These are phyloP conservation scores for Mugil cephalus DNA, from an alignment of 2,113 vertebrate species.

Conservation along the genomic window DNA sequence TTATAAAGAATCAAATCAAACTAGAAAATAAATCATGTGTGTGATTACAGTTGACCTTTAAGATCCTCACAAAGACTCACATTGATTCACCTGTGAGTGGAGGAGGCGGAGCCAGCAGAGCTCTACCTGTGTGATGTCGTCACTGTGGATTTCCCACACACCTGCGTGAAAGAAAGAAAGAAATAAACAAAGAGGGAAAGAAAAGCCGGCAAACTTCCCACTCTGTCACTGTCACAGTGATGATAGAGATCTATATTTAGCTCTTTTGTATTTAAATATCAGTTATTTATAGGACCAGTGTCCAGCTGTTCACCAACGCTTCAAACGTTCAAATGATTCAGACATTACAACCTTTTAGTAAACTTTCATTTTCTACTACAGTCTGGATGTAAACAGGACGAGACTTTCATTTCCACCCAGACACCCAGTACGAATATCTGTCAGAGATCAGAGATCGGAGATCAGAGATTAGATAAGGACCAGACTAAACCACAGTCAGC, in stretches of 20 bases:
- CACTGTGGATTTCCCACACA: slow-evolving; percentile 52
- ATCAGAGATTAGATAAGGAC: background rate
- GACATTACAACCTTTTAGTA: too few species aligned
- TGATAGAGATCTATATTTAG: slow-evolving; percentile 37
- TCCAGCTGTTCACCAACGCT: background rate
- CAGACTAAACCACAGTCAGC: background rate
- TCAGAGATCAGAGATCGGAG: background rate
- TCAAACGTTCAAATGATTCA: too few species aligned
- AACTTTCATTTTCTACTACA: background rate
- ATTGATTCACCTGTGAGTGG: too few species aligned
- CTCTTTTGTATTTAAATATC: slow-evolving; percentile 10
- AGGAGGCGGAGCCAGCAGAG: background rate
- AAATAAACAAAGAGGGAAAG: slow-evolving; percentile 34
- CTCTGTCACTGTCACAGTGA: background rate
- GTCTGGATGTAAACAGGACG: background rate
- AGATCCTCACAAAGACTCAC: too few species aligned
- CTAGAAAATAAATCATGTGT: too few species aligned
- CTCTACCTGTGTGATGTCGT: slow-evolving; percentile 57
- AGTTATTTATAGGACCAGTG: background rate
- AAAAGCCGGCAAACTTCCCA: slow-evolving; percentile 30
- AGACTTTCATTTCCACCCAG: slow-evolving; percentile 3
- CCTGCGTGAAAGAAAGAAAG: slow-evolving; percentile 40
- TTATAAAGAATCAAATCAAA: too few species aligned
- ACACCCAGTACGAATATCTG: background rate
- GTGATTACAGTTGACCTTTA: too few species aligned